phyloP scores from a whole-genome alignment of 2,888 invertebrate species.

The Melinopterus prodromus region DNA sequence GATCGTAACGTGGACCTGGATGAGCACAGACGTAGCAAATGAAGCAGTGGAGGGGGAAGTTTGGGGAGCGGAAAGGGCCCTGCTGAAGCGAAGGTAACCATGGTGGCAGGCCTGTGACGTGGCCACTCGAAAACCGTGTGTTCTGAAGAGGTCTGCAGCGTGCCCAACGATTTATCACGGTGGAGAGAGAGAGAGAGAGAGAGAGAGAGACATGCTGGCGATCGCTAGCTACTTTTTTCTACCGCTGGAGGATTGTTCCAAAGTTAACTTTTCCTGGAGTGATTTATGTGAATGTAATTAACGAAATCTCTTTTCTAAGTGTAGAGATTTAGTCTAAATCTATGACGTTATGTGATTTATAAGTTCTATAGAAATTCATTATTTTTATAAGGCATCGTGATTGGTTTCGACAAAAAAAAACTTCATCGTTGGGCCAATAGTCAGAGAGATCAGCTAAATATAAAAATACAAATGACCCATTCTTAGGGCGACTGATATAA shows the following conservation, averaged over 20 bases:
- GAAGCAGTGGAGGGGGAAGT: neutral
- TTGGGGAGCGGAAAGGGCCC: neutral
- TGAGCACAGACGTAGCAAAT: neutral
- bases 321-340: too few species aligned
- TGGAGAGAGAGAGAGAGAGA: constrained; percentile 14
- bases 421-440: too few species aligned
- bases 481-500: too few species aligned
- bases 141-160: constrained; percentile 53
- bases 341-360: too few species aligned
- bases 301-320: too few species aligned
- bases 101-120: constrained; percentile 46
- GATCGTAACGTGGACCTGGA: neutral
- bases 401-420: too few species aligned
- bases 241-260: neutral
- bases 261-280: neutral
- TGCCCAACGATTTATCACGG: constrained; percentile 35
- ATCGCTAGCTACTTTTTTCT: neutral
- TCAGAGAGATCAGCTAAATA: too few species aligned
- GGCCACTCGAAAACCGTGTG: constrained; percentile 56
- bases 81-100: constrained; percentile 42
- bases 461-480: too few species aligned
- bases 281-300: neutral
- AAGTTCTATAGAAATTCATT: too few species aligned
- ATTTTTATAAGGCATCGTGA: too few species aligned
- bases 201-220: constrained; percentile 16